Evolutionary conservation across 2,113 vertebrate genomes (phyloP), one percentile per base, ranked within the genome.

Genomic region (Solea solea): DNA sequence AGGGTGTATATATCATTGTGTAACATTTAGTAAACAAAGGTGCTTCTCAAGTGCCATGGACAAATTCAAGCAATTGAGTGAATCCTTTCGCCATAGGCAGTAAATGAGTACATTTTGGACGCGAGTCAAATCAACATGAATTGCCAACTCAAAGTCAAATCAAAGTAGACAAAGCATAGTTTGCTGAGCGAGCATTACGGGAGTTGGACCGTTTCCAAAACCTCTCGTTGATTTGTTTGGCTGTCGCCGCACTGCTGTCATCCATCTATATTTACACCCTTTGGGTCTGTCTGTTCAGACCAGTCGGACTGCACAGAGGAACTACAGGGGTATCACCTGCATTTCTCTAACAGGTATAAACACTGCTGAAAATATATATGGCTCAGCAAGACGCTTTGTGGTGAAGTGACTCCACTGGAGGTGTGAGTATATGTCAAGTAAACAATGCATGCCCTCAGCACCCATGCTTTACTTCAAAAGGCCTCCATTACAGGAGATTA

Each of bases 401-500:
- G 60, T 56, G 51, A 77, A 40, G 55, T 45, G 65, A 60, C 67
- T 74, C 44, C 28, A 42, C 56, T 64, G 64, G 68, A 83, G 69
- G 73, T 81, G 73, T 81, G 74, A 80, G 59, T 9, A 12, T 45
- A 53, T 84, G 84, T 80, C 86, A 91, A 52, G 78, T 55, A 69
- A 78, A 86, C 82, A 89, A 87, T 82, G 60, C 69, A 14, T 21
- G 53, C 74, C 64, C 78, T 88, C 65, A 77, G 64, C 69, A 75
- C 71, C 63, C 50, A 46, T 64, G 71, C 79, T 77, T 73, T 60
- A 70, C 75, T 87, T 90, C 84, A 89, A 85, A 85, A 74, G 75
- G 73, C 80, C 84, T 86, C 86, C 84, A 89, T 91, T 91, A 86
- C 79, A 73, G 76, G 55, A 74, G 70, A 86, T 90, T 80, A 92